Conservation (phyloP, 2,113 vertebrate species). For the Erythrolamprus reginae region DNA sequence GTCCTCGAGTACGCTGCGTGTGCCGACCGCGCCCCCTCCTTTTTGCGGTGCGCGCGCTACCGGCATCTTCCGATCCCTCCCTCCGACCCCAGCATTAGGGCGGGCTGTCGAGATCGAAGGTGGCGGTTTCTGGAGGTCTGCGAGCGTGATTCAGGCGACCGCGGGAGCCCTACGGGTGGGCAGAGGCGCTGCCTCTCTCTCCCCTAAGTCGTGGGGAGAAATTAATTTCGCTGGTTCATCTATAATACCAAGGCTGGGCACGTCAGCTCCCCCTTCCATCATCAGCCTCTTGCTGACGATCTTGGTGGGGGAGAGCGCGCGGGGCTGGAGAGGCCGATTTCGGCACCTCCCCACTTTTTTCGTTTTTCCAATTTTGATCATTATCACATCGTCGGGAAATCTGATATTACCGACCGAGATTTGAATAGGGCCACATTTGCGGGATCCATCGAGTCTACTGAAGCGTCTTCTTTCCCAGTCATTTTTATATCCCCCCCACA, state of each 20-base stretch:
- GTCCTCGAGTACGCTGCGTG: constrained; percentile 17
- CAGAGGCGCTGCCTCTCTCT: neutral
- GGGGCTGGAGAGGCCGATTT: neutral
- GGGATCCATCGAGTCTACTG: neutral
- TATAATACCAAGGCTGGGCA: neutral
- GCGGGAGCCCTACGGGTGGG: neutral
- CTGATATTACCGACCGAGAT: neutral
- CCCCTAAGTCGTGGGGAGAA: neutral
- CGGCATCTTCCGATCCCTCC: neutral
- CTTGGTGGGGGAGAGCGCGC: neutral
- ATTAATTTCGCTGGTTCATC: neutral
- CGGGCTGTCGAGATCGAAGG: neutral
- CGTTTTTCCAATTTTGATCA: neutral
- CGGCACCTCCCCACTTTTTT: neutral
- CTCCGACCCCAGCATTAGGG: neutral
- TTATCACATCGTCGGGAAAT: neutral
- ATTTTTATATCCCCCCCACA: neutral
- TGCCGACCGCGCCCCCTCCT: neutral
- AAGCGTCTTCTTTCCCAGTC: neutral
- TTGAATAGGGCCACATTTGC: neutral
- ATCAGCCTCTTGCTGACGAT: neutral
- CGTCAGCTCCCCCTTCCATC: neutral
- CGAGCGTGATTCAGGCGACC: neutral
- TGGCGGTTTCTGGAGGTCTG: neutral
- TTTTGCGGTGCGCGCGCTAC: neutral